Evolutionary conservation across 2,888 invertebrate species (phyloP), one percentile per base, ranked within the genome.

Genomic region (Troilus luridus): DNA sequence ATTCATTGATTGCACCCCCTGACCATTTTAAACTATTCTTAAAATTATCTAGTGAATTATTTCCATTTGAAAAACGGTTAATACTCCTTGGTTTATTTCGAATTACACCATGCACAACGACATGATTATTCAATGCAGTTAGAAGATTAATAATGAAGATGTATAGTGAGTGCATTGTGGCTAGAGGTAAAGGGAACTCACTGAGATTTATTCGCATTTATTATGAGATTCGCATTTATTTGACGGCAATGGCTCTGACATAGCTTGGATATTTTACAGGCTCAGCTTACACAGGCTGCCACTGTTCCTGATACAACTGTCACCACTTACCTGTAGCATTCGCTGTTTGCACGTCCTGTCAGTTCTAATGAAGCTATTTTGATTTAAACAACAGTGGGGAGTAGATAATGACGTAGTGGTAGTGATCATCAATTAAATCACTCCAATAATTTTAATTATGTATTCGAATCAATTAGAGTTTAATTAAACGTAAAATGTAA

Each of bases 211-310:
- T n/a, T n/a, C n/a, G n/a, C n/a, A n/a, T n/a, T n/a, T n/a, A n/a
- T n/a, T n/a, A n/a, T n/a, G n/a, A n/a, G n/a, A n/a, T 85, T 56
- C n/a, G 85, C 56, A 85, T 85, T 85, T 56, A 85, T 85, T 56
- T 85, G 72, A 85, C 56, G 11, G 12, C 85, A n/a, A n/a, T 85
- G 85, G 54, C 56, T 58, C 21, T 54, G 85, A 85, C 85, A 56
- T n/a, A 8, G 8, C 41, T 0, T 85, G 85, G 85, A 56, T 85
- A 85, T 85, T 85, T 85, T 56, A 85, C 56, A 77, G 27, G 72
- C 27, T 27, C 72, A 6, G 27, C 17, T 77, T 77, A 41, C 72
- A 77, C 27, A 64, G 64, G 17, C 64, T 64, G 21, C 3, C 64
- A 64, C 11, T 64, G 64, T 64, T 64, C 64, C 64, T 64, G 64